A percentile compares a stretch with the other conserved stretches of the same genome.
phyloP scores from a whole-genome alignment of 2,797 vertebrate genomes.

The Nyctalus aviator region DNA sequence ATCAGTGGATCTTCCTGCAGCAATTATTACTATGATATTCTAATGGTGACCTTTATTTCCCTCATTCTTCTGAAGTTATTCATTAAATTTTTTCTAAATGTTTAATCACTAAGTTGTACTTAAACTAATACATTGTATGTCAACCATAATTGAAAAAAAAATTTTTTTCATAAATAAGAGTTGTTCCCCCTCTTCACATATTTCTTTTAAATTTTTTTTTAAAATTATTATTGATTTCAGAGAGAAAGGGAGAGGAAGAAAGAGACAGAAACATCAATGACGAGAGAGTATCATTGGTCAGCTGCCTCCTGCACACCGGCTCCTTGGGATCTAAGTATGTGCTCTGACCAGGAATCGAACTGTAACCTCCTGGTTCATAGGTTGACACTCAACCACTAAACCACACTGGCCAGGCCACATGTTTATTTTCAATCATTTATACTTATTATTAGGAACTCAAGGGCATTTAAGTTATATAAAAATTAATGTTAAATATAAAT shows the following conservation, averaged over 20 bases:
- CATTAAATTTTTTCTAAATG: not conserved
- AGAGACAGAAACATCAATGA: no score
- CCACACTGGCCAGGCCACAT: no score
- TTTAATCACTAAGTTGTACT: not conserved
- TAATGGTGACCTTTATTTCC: not conserved
- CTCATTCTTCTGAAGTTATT: not conserved
- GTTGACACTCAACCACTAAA: no score
- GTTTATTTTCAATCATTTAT: slow-evolving; percentile 24
- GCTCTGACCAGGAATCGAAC: no score
- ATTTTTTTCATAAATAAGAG: not conserved
- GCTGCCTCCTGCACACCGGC: no score
- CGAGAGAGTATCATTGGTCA: no score
- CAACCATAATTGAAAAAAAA: not conserved
- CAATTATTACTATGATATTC: not conserved
- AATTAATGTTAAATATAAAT: slow-evolving; percentile 10
- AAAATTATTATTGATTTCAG: no score
- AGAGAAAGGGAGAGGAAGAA: no score
- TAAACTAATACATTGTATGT: not conserved
- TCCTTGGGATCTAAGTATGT: no score
- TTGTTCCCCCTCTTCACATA: not conserved
- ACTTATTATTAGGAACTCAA: not conserved
- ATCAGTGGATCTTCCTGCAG: not conserved
- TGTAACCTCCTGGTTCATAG: no score
- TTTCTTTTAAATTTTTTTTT: no score
- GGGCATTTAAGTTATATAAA: not conserved